These are phyloP conservation scores for Euplagia quadripunctaria DNA, from an alignment of 2,888 invertebrate genomes.

Conservation along the genomic window DNA sequence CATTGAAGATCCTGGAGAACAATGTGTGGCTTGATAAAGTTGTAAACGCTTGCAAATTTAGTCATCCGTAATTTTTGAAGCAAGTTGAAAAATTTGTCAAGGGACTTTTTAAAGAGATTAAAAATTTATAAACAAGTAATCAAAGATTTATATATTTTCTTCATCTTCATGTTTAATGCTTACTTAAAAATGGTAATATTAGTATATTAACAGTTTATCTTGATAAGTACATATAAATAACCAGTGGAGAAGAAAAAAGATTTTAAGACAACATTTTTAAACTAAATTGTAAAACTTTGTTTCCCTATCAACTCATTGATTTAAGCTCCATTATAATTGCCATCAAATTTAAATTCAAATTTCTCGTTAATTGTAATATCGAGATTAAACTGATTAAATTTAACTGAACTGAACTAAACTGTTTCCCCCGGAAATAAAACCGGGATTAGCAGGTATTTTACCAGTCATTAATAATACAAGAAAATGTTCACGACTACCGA, in stretches of 20 bases:
- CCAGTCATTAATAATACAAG: slow-evolving; percentile 49
- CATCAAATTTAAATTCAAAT: background rate
- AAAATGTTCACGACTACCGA: slow-evolving; percentile 34
- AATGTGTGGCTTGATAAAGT: slow-evolving; percentile 9
- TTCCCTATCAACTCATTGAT: background rate
- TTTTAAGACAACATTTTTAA: background rate
- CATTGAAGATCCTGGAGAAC: slow-evolving; percentile 7
- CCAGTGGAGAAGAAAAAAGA: background rate
- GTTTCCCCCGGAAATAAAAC: slow-evolving; percentile 42
- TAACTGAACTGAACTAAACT: slow-evolving; percentile 1
- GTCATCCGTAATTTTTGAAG: background rate
- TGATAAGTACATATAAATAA: background rate
- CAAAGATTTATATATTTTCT: background rate
- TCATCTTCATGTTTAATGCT: background rate
- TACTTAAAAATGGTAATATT: background rate
- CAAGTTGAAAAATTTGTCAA: too few relatives aligned
- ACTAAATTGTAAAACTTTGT: background rate
- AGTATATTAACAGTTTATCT: background rate
- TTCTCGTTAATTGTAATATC: too few relatives aligned
- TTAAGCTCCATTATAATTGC: background rate
- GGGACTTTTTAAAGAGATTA: too few relatives aligned
- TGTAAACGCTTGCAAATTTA: background rate
- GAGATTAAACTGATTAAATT: too few relatives aligned
- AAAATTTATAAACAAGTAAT: background rate
- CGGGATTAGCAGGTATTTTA: slow-evolving; percentile 31